Percentiles rank a stretch among this genome's conserved stretches.
Conservation (phyloP, 2,888 invertebrate genomes). For the Spodoptera littoralis region DNA sequence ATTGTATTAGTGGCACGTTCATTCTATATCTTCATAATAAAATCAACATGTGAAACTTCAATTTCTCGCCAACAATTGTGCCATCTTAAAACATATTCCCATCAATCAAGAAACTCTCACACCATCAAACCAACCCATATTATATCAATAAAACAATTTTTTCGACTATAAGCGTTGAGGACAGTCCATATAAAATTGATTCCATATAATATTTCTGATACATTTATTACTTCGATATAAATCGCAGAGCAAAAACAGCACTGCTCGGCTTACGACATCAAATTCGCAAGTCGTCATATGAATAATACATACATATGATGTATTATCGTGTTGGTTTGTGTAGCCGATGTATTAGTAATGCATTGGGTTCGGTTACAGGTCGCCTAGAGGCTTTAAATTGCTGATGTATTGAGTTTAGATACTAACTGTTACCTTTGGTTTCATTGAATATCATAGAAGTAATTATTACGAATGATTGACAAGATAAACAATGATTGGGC, state of each 20-base stretch:
- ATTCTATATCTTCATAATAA: no score
- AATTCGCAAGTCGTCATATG: conserved; percentile 80
- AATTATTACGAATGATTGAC: no score
- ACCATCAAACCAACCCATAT: conserved; percentile 35
- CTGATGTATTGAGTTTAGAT: conserved; percentile 18
- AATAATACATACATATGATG: conserved; percentile 82
- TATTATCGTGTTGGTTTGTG: conserved; percentile 73
- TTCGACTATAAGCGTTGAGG: conserved; percentile 54
- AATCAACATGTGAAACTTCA: no score
- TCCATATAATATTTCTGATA: conserved; percentile 70
- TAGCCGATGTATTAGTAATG: conserved; percentile 62
- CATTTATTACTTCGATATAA: conserved; percentile 71
- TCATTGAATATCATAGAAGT: no score
- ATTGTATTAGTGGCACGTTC: no score
- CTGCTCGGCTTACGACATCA: conserved; percentile 75
- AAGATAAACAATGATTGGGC: no score
- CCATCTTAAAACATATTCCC: conserved; percentile 12
- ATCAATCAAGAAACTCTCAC: conserved; percentile 23
- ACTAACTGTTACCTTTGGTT: not conserved
- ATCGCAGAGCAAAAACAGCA: conserved; percentile 74
- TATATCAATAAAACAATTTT: conserved; percentile 58
- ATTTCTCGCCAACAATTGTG: conserved; percentile 14
- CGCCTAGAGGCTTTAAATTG: conserved; percentile 41
- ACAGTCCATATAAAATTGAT: conserved; percentile 61
- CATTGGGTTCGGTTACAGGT: conserved; percentile 59